Percentiles rank a stretch among this genome's conserved stretches.
These are phyloP conservation scores for Clarias macrocephalus DNA, from an alignment of 2,113 vertebrate genomes.

Conservation along the genomic window DNA sequence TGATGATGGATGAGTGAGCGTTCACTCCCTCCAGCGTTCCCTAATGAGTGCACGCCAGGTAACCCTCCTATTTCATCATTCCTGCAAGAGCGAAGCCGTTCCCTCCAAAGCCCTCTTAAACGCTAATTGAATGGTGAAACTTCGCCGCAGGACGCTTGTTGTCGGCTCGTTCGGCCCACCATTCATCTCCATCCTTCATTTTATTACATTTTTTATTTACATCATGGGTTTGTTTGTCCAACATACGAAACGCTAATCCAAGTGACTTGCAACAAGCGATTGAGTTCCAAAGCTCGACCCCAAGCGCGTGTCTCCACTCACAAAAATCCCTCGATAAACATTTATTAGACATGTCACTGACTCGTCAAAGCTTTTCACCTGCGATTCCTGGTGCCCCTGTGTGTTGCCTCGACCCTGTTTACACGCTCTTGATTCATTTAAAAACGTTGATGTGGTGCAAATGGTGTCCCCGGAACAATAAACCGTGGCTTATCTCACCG, in stretches of 20 bases:
- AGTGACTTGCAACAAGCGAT: background rate
- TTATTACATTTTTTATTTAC: conserved; percentile 38
- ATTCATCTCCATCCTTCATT: conserved; percentile 79
- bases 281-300: background rate
- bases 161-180: conserved; percentile 74
- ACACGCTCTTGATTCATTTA: conserved; percentile 55
- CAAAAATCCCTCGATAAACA: background rate
- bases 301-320: background rate
- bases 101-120: conserved; percentile 73
- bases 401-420: conserved; percentile 24
- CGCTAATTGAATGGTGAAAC: conserved; percentile 80
- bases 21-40: conserved; percentile 65
- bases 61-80: conserved; percentile 73
- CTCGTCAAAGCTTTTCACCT: conserved; percentile 11
- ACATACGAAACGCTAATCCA: conserved; percentile 55
- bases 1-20: conserved; percentile 68
- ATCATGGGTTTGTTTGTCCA: conserved; percentile 59
- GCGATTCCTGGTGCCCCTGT: background rate
- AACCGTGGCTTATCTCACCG: conserved; percentile 73
- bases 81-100: conserved; percentile 69
- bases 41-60: conserved; percentile 72
- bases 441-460: conserved; percentile 65
- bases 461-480: conserved; percentile 73
- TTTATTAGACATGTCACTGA: conserved; percentile 17
- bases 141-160: conserved; percentile 71